Evolutionary conservation across 2,888 invertebrate species (phyloP).

Genomic region (Itoplectis maculator): DNA sequence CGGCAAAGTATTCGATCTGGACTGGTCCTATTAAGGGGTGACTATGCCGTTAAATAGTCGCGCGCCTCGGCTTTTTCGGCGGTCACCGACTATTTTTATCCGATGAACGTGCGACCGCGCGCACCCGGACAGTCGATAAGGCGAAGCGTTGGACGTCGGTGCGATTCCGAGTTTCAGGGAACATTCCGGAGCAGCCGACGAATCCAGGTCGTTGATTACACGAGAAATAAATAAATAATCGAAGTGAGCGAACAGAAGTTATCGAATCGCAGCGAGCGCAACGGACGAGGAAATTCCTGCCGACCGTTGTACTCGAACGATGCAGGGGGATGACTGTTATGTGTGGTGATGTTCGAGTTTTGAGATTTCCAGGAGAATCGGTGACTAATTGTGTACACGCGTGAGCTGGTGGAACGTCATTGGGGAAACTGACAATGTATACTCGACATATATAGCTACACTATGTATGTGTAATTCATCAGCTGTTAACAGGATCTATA

Average conservation of each 20-base stretch:
- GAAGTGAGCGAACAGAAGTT: not conserved
- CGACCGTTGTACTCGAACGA: slow-evolving; percentile 44
- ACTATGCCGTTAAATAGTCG: not conserved
- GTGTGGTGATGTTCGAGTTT: not conserved
- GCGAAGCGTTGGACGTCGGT: not conserved
- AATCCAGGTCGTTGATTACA: slow-evolving; percentile 25
- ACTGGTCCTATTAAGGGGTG: slow-evolving; percentile 9
- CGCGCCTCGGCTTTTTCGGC: not conserved
- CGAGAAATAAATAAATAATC: slow-evolving; percentile 43
- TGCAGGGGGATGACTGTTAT: slow-evolving; percentile 42
- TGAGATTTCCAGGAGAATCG: slow-evolving; percentile 46
- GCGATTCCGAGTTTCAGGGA: slow-evolving; percentile 5
- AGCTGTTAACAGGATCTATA: not conserved
- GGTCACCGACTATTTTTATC: slow-evolving; percentile 44
- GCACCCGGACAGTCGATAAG: slow-evolving; percentile 1
- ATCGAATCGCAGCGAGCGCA: slow-evolving; percentile 34
- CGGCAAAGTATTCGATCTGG: not conserved
- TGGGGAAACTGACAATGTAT: slow-evolving; percentile 8
- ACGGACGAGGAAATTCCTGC: slow-evolving; percentile 39
- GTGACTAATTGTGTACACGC: slow-evolving; percentile 59
- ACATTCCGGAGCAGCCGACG: slow-evolving; percentile 1
- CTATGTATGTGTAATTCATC: not conserved
- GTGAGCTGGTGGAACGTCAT: slow-evolving; percentile 20
- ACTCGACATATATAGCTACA: not conserved
- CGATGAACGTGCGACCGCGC: slow-evolving; percentile 28